Conservation (phyloP, 2,113 vertebrate genomes). For the Amblyornis subalaris region DNA sequence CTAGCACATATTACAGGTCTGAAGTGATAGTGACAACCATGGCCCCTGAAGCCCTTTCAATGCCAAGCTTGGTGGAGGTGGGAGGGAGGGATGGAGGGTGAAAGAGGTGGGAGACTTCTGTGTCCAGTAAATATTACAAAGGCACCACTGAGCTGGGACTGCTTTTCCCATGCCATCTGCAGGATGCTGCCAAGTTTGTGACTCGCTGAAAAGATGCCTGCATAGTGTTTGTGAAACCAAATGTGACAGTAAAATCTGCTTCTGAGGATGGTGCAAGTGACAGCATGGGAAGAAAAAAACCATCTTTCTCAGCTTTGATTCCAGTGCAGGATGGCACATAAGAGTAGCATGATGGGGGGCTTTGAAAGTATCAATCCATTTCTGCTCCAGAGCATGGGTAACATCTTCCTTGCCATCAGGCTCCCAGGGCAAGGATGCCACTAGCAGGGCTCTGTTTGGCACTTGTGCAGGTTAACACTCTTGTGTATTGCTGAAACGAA, state of each 20-base stretch:
- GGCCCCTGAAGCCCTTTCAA: not conserved
- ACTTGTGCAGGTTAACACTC: not conserved
- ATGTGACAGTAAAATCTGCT: constrained; percentile 13
- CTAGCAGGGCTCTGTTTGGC: not conserved
- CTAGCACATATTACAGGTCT: not conserved
- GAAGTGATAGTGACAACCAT: not conserved
- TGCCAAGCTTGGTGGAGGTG: not conserved
- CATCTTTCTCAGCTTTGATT: not conserved
- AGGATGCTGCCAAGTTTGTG: constrained; percentile 27
- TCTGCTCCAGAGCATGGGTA: not conserved
- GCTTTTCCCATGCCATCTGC: not conserved
- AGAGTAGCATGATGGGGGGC: not conserved
- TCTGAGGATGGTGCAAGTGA: not conserved
- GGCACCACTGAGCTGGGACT: not conserved
- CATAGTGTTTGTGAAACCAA: constrained; percentile 49
- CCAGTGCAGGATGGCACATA: not conserved
- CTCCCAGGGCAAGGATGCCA: not conserved
- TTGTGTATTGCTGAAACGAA: not conserved
- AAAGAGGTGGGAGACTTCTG: not conserved
- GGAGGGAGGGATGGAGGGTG: not conserved
- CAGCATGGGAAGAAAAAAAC: not conserved
- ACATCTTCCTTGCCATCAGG: not conserved
- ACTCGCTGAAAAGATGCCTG: not conserved
- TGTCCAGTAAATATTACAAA: not conserved
- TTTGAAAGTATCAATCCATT: not conserved